Evolutionary conservation across 2,888 invertebrate species (phyloP).

Genomic region (Leucophenga montana): DNA sequence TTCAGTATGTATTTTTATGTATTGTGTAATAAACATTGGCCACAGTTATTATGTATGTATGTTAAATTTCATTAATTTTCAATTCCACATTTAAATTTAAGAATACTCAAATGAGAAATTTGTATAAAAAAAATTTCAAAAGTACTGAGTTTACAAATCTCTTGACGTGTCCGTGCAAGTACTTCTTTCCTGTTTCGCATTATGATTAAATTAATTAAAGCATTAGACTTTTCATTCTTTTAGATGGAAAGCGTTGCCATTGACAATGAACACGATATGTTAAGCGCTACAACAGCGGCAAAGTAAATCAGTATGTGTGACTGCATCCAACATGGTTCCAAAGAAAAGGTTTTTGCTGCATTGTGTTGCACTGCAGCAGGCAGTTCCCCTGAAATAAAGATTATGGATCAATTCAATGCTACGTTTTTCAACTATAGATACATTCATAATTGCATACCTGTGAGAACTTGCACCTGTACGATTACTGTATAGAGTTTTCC

Average conservation of each 20-base stretch:
- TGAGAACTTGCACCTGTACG: constrained; percentile 80
- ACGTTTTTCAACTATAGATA: background rate
- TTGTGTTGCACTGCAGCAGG: constrained; percentile 71
- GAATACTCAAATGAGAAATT: no score
- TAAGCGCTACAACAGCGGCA: background rate
- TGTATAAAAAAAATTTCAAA: no score
- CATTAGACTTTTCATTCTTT: no score
- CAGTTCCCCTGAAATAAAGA: constrained; percentile 59
- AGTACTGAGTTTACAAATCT: no score
- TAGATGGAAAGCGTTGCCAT: background rate
- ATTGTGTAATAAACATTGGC: no score
- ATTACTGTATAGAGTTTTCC: constrained; percentile 79
- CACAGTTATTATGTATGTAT: background rate
- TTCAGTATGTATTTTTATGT: no score
- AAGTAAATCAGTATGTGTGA: background rate
- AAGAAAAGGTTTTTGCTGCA: constrained; percentile 51
- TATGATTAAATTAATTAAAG: no score
- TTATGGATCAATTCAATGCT: background rate
- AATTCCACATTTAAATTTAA: background rate
- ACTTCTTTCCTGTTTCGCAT: no score
- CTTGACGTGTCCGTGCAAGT: no score
- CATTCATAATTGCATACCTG: constrained; percentile 75
- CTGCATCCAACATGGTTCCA: constrained; percentile 33
- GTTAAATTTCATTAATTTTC: constrained; percentile 8
- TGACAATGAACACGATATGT: constrained; percentile 3